phyloP scores from a whole-genome alignment of 2,113 vertebrate genomes.

The Melanostigma gelatinosum region DNA sequence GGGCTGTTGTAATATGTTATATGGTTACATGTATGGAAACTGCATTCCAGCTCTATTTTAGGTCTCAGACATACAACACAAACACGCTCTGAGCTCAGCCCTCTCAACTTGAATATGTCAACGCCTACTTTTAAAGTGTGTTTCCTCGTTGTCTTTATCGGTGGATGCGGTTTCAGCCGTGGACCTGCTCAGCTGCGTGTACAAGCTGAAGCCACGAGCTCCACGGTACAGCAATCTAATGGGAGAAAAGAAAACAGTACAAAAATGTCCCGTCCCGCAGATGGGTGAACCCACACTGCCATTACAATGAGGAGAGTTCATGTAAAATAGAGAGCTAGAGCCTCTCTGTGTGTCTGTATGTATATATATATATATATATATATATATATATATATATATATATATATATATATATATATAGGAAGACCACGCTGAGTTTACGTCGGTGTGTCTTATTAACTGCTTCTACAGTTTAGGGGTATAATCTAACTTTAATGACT shows the following conservation, averaged over 20 bases:
- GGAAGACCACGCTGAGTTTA: slow-evolving; percentile 26
- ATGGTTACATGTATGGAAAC: slow-evolving; percentile 67
- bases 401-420: slow-evolving; percentile 17
- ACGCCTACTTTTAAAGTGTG: slow-evolving; percentile 49
- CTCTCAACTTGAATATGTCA: slow-evolving; percentile 66
- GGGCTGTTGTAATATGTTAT: slow-evolving; percentile 56
- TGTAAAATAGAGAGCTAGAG: background rate
- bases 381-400: no score
- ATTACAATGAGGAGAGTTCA: slow-evolving; percentile 11
- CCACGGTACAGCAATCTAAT: background rate
- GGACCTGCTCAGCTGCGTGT: slow-evolving; percentile 8
- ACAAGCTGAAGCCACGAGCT: background rate
- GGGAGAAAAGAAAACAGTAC: slow-evolving; percentile 13
- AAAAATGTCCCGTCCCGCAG: background rate
- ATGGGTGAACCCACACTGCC: slow-evolving; percentile 5
- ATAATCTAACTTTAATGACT: slow-evolving; percentile 75
- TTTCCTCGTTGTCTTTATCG: slow-evolving; percentile 44
- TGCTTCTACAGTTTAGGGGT: slow-evolving; percentile 56
- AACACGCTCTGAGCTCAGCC: slow-evolving; percentile 30
- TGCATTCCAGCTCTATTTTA: slow-evolving; percentile 63
- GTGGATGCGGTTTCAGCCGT: slow-evolving; percentile 12
- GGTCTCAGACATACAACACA: slow-evolving; percentile 46
- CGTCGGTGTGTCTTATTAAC: slow-evolving; percentile 52
- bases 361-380: no score
- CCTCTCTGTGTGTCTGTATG: slow-evolving; percentile 14